These are phyloP conservation scores for Pholis gunnellus DNA, from an alignment of 2,113 vertebrate species.

Conservation along the genomic window DNA sequence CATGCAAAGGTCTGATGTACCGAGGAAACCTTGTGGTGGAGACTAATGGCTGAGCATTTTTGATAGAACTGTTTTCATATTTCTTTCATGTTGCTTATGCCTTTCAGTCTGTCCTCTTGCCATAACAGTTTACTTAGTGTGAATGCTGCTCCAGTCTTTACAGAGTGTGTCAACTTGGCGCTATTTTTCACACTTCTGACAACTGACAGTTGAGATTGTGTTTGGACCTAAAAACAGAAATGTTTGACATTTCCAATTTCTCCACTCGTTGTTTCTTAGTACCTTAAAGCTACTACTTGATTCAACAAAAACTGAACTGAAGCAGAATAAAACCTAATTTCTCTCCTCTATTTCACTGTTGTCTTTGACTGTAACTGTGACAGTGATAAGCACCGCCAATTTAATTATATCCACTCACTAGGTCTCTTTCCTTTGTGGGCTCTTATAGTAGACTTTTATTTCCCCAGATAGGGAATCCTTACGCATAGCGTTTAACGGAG, in stretches of 20 bases:
- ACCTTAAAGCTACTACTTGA: not conserved
- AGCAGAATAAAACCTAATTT: not conserved
- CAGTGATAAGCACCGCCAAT: not conserved
- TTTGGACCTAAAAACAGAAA: conserved; percentile 25
- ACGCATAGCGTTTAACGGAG: not conserved
- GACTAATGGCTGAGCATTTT: not conserved
- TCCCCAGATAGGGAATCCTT: not conserved
- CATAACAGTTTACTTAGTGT: not conserved
- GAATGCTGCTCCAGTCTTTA: conserved; percentile 1
- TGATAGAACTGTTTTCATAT: conserved; percentile 24
- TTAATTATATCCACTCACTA: not conserved
- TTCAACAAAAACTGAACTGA: not conserved
- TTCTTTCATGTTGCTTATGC: not conserved
- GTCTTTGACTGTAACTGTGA: not conserved
- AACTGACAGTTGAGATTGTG: conserved; percentile 5
- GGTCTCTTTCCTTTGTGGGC: not conserved
- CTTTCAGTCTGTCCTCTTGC: not conserved
- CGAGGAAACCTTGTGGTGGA: not conserved
- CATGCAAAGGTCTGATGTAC: conserved; percentile 8
- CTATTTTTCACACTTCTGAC: conserved; percentile 8
- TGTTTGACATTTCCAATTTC: conserved; percentile 28
- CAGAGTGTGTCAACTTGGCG: conserved; percentile 8
- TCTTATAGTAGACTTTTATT: not conserved
- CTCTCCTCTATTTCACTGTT: not conserved
- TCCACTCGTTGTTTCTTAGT: not conserved